Evolutionary conservation across 2,888 invertebrate species (phyloP).

Genomic region (Hetaerina titia): DNA sequence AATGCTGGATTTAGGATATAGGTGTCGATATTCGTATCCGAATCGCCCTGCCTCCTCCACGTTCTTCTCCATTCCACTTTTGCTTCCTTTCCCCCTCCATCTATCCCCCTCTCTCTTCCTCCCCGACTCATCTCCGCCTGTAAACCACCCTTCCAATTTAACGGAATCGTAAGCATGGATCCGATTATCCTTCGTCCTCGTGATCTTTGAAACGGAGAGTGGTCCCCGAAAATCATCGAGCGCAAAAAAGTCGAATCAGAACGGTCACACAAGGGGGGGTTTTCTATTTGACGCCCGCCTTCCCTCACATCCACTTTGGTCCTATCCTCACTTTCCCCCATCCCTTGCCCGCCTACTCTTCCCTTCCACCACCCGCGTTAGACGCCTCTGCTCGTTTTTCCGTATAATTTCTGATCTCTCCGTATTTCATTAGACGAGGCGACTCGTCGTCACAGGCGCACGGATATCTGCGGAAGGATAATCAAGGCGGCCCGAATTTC

Average conservation of each 20-base stretch:
- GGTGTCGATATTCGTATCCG: neutral
- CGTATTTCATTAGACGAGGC: neutral
- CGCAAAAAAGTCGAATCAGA: neutral
- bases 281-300: neutral
- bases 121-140: neutral
- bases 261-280: constrained; percentile 4
- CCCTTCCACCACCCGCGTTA: neutral
- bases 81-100: neutral
- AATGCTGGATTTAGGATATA: neutral
- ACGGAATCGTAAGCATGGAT: constrained; percentile 54
- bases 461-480: neutral
- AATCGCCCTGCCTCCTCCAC: neutral
- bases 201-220: constrained; percentile 11
- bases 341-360: neutral
- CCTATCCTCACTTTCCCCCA: neutral
- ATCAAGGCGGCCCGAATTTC: neutral
- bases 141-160: constrained; percentile 39
- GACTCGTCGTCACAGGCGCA: neutral
- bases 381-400: neutral
- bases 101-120: neutral
- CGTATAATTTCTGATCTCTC: neutral
- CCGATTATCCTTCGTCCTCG: neutral
- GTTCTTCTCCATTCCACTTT: neutral
- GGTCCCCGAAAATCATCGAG: neutral
- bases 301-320: neutral